Conservation (phyloP, 2,113 vertebrate genomes). For the Herpetotheres cachinnans region DNA sequence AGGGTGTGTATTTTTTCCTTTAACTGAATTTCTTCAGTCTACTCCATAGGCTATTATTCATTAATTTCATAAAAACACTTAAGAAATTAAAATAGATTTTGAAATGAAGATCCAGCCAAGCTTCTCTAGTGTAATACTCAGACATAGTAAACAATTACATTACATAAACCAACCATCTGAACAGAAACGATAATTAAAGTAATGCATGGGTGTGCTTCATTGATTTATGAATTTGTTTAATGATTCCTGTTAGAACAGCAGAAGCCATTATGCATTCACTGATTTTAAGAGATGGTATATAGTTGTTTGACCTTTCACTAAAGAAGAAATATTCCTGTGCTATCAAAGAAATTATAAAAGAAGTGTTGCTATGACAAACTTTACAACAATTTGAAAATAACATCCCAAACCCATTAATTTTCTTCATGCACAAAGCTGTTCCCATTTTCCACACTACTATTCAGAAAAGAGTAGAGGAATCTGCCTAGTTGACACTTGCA, state of each 20-base stretch:
- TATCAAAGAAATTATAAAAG: slow-evolving; percentile 44
- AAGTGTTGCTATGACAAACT: not conserved
- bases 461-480: slow-evolving; percentile 22
- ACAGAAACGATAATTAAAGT: slow-evolving; percentile 90
- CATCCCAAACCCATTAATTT: slow-evolving; percentile 39
- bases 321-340: slow-evolving; percentile 36
- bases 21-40: not conserved
- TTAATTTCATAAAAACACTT: slow-evolving; percentile 14
- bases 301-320: slow-evolving; percentile 63
- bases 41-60: not conserved
- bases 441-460: slow-evolving; percentile 31
- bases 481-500: not conserved
- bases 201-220: slow-evolving; percentile 85
- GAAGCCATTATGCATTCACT: slow-evolving; percentile 71
- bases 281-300: slow-evolving; percentile 67
- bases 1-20: not conserved
- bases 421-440: slow-evolving; percentile 30
- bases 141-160: slow-evolving; percentile 87
- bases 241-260: slow-evolving; percentile 84
- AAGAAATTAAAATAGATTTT: slow-evolving; percentile 34
- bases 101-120: slow-evolving; percentile 36
- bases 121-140: slow-evolving; percentile 68
- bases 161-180: slow-evolving; percentile 86
- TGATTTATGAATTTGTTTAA: slow-evolving; percentile 95
- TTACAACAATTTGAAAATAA: slow-evolving; percentile 56